Base-by-base conservation (phyloP, 2,888 invertebrate species). In the Orthosia gothica region DNA sequence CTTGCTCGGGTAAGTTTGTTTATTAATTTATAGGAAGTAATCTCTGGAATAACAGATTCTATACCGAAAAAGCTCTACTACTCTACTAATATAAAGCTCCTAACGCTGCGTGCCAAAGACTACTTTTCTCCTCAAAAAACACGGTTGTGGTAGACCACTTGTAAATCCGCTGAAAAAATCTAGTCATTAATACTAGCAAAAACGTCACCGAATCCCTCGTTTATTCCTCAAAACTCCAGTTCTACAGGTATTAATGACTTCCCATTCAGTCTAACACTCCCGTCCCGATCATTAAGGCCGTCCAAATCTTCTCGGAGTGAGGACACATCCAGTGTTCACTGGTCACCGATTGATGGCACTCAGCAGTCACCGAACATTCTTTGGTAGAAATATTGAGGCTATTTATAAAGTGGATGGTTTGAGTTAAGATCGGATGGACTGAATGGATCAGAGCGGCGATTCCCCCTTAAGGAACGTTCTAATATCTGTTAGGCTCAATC, bases 381-480 rank as follows among this genome's bases (percentile, higher is more conserved):
- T 52, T 64, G 45, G 54, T 68, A 65, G 75, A 87, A 87, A 86
- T 85, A 87, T 87, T 79, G 76, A 55, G 32, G 82, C 89, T 11
- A 87, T 86, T 80, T 87, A 78, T 86, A 67, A 84, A 32, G 45
- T n/a, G 5, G 40, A 13, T 11, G 74, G 82, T 50, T 13, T n/a
- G 66, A 82, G 73, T 72, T 0, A 76, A 1, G 26, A 72, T 73
- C 63, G 58, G 18, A 3, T 45, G 13, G 15, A 45, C 15, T 3
- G 20, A 2, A 45, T 45, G 20, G 7, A 59, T 13, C 3, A 32
- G 5, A 58, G 4, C 5, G 18, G 18, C 5, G 0, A 18, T 16
- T 55, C 2, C 9, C 11, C 9, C 5, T 58, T 5, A 55, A 32
- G 5, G 12, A 58, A 58, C 12, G 5, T n/a, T 58, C 5, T 13